phyloP scores from a whole-genome alignment of 2,888 invertebrate genomes.

The Coleophora deauratella region DNA sequence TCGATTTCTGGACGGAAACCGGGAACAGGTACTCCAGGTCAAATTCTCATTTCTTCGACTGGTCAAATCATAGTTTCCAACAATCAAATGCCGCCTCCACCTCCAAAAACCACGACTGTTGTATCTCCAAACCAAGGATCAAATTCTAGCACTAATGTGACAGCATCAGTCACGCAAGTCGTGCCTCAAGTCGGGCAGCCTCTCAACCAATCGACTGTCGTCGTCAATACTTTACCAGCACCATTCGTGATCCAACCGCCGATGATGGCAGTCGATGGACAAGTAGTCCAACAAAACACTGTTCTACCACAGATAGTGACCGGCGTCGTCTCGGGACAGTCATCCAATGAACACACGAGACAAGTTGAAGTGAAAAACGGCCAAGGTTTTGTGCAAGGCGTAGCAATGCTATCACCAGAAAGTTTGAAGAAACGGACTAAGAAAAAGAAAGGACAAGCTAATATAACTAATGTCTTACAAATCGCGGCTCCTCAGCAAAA shows the following conservation, averaged over 20 bases:
- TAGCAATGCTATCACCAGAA: conserved; percentile 79
- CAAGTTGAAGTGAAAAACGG: conserved; percentile 72
- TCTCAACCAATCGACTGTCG: conserved; percentile 83
- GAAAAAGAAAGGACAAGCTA: conserved; percentile 80
- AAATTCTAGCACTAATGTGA: conserved; percentile 77
- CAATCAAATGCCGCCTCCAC: conserved; percentile 78
- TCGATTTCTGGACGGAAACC: conserved; percentile 36
- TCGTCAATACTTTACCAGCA: conserved; percentile 85
- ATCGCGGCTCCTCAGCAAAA: conserved; percentile 79
- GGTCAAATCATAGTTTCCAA: conserved; percentile 83
- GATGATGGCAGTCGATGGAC: conserved; percentile 84
- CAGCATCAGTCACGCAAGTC: conserved; percentile 77
- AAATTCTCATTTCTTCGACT: conserved; percentile 84
- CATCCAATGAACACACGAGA: conserved; percentile 59
- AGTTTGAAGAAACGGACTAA: conserved; percentile 78
- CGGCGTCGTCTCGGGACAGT: conserved; percentile 75
- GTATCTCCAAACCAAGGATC: conserved; percentile 77
- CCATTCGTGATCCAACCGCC: conserved; percentile 87
- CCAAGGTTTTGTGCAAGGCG: conserved; percentile 51
- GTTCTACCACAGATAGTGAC: conserved; percentile 81
- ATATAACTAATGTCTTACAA: conserved; percentile 81
- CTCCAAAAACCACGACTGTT: conserved; percentile 68
- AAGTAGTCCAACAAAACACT: conserved; percentile 79
- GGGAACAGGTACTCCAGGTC: conserved; percentile 65
- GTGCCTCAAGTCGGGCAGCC: conserved; percentile 78